Conservation (phyloP, 2,888 invertebrate species). For the Polylopha cassiicola region DNA sequence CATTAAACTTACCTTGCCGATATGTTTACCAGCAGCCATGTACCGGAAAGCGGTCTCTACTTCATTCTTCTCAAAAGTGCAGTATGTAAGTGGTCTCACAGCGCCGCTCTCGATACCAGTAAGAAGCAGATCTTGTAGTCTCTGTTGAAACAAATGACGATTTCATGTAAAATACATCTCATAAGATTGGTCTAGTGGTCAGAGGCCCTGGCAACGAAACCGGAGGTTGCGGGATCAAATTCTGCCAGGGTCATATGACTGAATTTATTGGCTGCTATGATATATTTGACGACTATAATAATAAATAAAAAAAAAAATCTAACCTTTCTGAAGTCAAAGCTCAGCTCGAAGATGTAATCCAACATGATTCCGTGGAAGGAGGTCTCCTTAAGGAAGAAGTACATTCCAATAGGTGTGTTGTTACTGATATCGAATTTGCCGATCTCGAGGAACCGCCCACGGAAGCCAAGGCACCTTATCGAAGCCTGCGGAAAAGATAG, state of each 20-base stretch:
- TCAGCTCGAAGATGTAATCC: conserved; percentile 68
- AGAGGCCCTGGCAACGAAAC: no score
- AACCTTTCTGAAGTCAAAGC: conserved; percentile 59
- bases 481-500: conserved; percentile 51
- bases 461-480: conserved; percentile 70
- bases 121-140: conserved; percentile 75
- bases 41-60: conserved; percentile 80
- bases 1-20: conserved; percentile 76
- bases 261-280: background rate
- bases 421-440: conserved; percentile 86
- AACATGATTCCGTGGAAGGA: conserved; percentile 77
- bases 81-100: conserved; percentile 79
- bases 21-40: conserved; percentile 83
- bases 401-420: conserved; percentile 82
- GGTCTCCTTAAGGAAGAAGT: conserved; percentile 79
- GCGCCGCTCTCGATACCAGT: conserved; percentile 80
- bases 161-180: no score
- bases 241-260: no score
- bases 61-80: conserved; percentile 76
- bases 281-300: background rate
- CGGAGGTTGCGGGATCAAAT: no score
- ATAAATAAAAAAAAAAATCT: background rate
- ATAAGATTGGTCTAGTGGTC: no score
- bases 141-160: no score
- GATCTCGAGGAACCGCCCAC: conserved; percentile 86